These are phyloP conservation scores for Hepsetus odoe DNA, from an alignment of 2,113 vertebrate species.

Conservation along the genomic window DNA sequence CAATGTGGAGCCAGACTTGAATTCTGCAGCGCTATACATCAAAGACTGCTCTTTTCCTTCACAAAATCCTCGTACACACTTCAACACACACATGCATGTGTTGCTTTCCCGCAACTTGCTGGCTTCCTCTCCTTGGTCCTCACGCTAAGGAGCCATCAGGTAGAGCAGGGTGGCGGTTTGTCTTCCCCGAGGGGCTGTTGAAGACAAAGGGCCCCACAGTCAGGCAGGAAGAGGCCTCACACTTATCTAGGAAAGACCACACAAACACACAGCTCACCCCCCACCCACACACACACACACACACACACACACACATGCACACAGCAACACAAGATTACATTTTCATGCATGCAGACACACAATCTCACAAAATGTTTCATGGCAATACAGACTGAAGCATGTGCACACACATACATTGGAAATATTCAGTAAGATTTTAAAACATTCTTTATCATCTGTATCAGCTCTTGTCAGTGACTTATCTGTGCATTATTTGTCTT, in stretches of 20 bases:
- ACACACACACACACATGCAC: background rate
- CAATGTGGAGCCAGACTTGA: constrained; percentile 28
- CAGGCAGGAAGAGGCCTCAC: constrained; percentile 36
- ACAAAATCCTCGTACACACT: constrained; percentile 15
- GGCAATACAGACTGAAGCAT: background rate
- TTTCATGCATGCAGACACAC: background rate
- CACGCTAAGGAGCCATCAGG: constrained; percentile 58
- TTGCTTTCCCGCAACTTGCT: constrained; percentile 26
- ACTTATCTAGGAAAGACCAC: constrained; percentile 17
- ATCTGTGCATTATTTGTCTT: background rate
- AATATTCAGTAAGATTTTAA: background rate
- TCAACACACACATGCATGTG: constrained; percentile 6
- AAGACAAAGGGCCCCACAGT: constrained; percentile 47
- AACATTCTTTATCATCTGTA: background rate
- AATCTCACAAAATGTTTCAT: background rate
- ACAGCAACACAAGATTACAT: background rate
- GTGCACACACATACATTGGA: background rate
- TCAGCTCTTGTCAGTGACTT: background rate
- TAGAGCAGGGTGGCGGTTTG: constrained; percentile 35
- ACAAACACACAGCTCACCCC: background rate
- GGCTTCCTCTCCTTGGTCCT: constrained; percentile 51
- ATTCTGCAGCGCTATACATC: constrained; percentile 35
- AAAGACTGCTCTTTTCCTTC: constrained; percentile 41
- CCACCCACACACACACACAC: background rate
- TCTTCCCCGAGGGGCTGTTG: constrained; percentile 32